Base-by-base conservation (phyloP, 2,888 invertebrate genomes). In the Helobdella robusta region DNA sequence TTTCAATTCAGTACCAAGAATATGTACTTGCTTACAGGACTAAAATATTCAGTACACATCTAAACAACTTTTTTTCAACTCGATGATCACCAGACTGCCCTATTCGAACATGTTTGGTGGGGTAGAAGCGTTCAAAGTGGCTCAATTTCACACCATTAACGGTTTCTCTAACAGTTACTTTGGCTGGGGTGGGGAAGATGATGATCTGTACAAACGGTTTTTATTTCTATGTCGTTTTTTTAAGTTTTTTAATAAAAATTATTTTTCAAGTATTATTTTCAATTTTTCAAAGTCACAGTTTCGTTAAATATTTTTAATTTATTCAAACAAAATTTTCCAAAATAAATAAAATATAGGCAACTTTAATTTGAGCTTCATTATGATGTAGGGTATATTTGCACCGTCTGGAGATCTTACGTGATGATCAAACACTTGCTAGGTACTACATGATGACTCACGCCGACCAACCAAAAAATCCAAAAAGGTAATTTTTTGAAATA, bases 371-470 rank as follows among this genome's bases (percentile, higher is more conserved):
- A n/a, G n/a, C n/a, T n/a, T 23, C 15, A 20, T 23, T 52, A 15
- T 52, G 23, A 52, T 23, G 20, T 52, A 72, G 72, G 58, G 65
- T 73, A 18, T 18, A 46, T 23, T 54, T 66, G 1, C 59, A 66
- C 59, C 64, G 65, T 32, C 35, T 67, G 25, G 65, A 69, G 8
- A 66, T 74, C 25, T 69, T 67, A 11, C 66, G 73, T n/a, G 72
- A 72, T 50, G 65, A 72, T 6, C 58, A 68, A 48, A 66, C 68
- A 1, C 67, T 73, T 8, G 71, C 73, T 30, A 68, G 73, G 20
- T 74, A 74, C 66, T 68, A 61, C 30, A 74, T 74, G 74, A 69
- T 74, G 44, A 66, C 68, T 58, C 74, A 74, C 63, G 60, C 20
- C 6, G 66, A 67, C 20, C 71, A 68, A 34, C 67, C 70, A 54